These are phyloP conservation scores for Drosophila dives DNA, from an alignment of 2,888 invertebrate species.

Conservation along the genomic window DNA sequence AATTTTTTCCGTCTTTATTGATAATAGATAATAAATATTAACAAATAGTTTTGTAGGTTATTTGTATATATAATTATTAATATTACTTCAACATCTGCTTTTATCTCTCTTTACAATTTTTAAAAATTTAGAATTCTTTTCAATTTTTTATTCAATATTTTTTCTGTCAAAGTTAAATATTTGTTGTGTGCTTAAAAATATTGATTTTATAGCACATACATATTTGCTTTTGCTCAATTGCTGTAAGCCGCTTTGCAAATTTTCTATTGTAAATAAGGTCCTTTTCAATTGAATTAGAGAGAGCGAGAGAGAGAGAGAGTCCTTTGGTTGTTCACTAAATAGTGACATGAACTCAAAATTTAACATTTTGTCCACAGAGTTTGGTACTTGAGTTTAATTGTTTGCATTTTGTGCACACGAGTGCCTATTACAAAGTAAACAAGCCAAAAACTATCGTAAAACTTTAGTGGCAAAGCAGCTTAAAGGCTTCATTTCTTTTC, in stretches of 20 bases:
- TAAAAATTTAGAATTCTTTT: neutral
- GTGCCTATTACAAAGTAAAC: conserved; percentile 54
- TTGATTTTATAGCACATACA: conserved; percentile 1
- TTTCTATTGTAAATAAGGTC: neutral
- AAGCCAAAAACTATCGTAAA: conserved; percentile 47
- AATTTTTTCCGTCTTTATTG: no score
- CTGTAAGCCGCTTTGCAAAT: neutral
- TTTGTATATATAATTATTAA: neutral
- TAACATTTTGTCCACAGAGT: conserved; percentile 9
- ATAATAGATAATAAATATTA: no score
- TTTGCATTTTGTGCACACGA: conserved; percentile 39
- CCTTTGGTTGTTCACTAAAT: neutral
- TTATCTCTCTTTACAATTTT: neutral
- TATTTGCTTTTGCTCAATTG: conserved; percentile 1
- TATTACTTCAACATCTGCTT: neutral
- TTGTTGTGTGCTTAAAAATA: conserved; percentile 2
- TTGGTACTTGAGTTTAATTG: conserved; percentile 46
- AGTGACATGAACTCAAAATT: conserved; percentile 3
- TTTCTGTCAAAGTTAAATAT: neutral
- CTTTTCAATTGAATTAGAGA: neutral
- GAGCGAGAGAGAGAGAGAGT: neutral
- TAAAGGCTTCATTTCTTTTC: conserved; percentile 46
- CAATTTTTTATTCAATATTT: neutral
- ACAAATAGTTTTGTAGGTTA: no score
- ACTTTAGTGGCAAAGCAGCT: conserved; percentile 47